Conservation (phyloP, 2,888 invertebrate genomes). For the Caenorhabditis sp. region DNA sequence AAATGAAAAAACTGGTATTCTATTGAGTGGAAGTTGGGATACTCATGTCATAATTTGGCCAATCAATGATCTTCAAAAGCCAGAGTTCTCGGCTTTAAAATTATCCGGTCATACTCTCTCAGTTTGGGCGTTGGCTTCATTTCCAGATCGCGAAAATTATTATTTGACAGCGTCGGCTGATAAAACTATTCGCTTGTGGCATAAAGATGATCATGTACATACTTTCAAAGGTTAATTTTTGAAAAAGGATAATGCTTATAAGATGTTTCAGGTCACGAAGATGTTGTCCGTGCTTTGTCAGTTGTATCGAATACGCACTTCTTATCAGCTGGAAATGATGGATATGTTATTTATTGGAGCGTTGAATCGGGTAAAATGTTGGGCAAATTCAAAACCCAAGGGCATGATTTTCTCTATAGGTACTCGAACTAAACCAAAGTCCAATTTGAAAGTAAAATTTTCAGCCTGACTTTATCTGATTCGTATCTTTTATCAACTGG, state of each 20-base stretch:
- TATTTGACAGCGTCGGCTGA: conserved; percentile 90
- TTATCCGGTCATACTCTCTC: conserved; percentile 78
- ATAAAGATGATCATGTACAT: conserved; percentile 78
- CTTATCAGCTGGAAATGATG: conserved; percentile 91
- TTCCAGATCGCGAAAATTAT: conserved; percentile 41
- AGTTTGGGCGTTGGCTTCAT: conserved; percentile 80
- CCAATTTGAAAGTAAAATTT: conserved; percentile 9
- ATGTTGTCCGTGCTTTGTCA: conserved; percentile 86
- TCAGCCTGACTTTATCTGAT: conserved; percentile 40
- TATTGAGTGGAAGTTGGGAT: conserved; percentile 92
- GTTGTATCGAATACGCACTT: conserved; percentile 81
- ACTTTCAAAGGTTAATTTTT: conserved; percentile 74
- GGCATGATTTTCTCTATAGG: conserved; percentile 65
- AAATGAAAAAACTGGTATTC: conserved; percentile 74
- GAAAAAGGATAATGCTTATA: conserved; percentile 5
- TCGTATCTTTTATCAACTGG: conserved; percentile 54
- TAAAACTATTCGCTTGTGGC: conserved; percentile 87
- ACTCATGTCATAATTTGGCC: conserved; percentile 86
- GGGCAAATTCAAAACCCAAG: conserved; percentile 70
- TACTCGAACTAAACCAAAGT: conserved; percentile 11
- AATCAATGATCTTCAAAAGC: conserved; percentile 28
- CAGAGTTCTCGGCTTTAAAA: conserved; percentile 71
- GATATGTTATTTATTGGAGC: conserved; percentile 84
- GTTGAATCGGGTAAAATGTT: conserved; percentile 82
- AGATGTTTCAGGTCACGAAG: conserved; percentile 81